These are phyloP conservation scores for Folsomia manolachei DNA, from an alignment of 2,888 invertebrate genomes.

Conservation along the genomic window DNA sequence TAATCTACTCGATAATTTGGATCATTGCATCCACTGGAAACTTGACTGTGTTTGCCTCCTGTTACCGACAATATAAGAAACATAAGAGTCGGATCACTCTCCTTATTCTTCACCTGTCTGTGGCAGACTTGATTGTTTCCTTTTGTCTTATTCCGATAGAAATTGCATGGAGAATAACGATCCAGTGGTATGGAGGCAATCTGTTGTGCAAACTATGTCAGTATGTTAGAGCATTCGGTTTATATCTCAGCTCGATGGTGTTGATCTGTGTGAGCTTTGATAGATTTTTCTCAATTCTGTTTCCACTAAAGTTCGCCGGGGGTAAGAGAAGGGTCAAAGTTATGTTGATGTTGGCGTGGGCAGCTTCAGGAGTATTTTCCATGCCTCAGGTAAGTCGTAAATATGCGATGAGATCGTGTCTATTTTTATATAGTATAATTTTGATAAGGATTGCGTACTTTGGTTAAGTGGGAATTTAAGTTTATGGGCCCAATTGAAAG, in stretches of 20 bases:
- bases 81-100: constrained; percentile 65
- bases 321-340: constrained; percentile 68
- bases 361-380: constrained; percentile 65
- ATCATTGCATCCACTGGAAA: constrained; percentile 69
- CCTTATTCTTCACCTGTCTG: constrained; percentile 71
- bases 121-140: constrained; percentile 76
- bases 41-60: constrained; percentile 66
- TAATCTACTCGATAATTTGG: constrained; percentile 65
- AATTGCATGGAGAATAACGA: constrained; percentile 65
- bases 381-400: constrained; percentile 68
- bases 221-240: constrained; percentile 70
- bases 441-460: too few relatives aligned
- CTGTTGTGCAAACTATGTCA: constrained; percentile 69
- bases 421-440: too few relatives aligned
- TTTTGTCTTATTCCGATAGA: constrained; percentile 69
- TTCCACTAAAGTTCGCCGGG: constrained; percentile 66
- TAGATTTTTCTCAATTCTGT: constrained; percentile 72
- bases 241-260: constrained; percentile 71
- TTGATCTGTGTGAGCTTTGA: constrained; percentile 38
- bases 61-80: constrained; percentile 63
- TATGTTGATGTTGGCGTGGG: constrained; percentile 69
- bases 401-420: too few relatives aligned
- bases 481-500: too few relatives aligned
- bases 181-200: constrained; percentile 73
- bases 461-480: too few relatives aligned